Percentiles rank a stretch among this genome's conserved stretches.
phyloP scores from a whole-genome alignment of 2,797 vertebrate species.

The Acipenser oxyrinchus region DNA sequence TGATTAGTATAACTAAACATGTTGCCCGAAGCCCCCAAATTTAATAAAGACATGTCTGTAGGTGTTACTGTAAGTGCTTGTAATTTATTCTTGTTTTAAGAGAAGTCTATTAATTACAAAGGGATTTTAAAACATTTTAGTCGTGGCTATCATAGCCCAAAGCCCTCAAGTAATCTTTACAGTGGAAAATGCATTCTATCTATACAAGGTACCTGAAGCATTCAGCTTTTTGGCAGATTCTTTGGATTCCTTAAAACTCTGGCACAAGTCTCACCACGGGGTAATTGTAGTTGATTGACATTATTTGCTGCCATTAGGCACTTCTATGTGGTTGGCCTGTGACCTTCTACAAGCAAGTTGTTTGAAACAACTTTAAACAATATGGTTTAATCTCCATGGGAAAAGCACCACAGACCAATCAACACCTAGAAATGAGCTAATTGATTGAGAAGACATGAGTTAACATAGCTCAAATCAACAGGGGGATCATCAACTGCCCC shows the following conservation, averaged over 20 bases:
- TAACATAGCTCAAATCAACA: no score
- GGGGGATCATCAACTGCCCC: no score
- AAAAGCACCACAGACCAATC: constrained; percentile 50
- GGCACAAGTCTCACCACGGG: constrained; percentile 47
- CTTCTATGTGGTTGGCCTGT: constrained; percentile 66
- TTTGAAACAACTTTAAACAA: constrained; percentile 63
- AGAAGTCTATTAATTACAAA: constrained; percentile 30
- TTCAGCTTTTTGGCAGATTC: constrained; percentile 47
- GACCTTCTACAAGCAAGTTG: constrained; percentile 55
- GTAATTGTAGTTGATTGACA: constrained; percentile 70
- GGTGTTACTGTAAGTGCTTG: constrained; percentile 28
- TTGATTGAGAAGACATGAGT: constrained; percentile 27
- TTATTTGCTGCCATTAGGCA: constrained; percentile 72
- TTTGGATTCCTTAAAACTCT: constrained; percentile 56
- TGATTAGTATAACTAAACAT: neutral
- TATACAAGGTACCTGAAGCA: constrained; percentile 16
- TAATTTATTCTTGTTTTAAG: constrained; percentile 26
- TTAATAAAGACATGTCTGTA: constrained; percentile 13
- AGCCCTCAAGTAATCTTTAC: constrained; percentile 5
- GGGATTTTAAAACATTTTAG: constrained; percentile 16
- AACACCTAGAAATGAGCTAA: constrained; percentile 57
- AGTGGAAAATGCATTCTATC: neutral
- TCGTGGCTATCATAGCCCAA: constrained; percentile 20
- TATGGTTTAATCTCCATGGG: constrained; percentile 65
- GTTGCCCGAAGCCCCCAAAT: constrained; percentile 3